These are phyloP conservation scores for Steatornis caripensis DNA, from an alignment of 2,113 vertebrate genomes.

Conservation along the genomic window DNA sequence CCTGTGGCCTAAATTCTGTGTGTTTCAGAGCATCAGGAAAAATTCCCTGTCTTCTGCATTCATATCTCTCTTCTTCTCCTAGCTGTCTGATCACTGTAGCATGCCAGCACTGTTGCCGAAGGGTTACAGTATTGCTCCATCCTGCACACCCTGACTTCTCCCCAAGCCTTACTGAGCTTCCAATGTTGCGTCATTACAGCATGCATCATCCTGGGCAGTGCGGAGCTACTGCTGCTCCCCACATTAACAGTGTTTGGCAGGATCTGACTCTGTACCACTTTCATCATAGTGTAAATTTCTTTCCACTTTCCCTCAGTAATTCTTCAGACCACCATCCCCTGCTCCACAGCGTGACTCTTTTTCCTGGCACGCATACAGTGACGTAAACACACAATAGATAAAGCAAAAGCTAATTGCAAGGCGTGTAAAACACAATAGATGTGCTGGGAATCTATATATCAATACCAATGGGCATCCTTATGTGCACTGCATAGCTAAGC, in stretches of 20 bases:
- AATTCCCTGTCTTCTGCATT: not conserved
- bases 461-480: not conserved
- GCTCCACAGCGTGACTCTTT: not conserved
- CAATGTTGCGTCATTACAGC: not conserved
- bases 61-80: not conserved
- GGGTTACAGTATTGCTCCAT: not conserved
- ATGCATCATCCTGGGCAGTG: not conserved
- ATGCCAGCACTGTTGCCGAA: not conserved
- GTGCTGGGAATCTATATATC: not conserved
- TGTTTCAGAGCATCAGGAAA: not conserved
- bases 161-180: not conserved
- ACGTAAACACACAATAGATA: not conserved
- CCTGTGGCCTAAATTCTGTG: not conserved
- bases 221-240: not conserved
- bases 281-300: not conserved
- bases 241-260: not conserved
- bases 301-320: not conserved
- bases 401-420: not conserved
- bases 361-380: not conserved
- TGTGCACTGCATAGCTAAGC: not conserved
- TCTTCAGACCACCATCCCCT: not conserved
- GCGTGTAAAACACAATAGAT: not conserved
- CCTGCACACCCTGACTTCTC: not conserved
- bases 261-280: not conserved
- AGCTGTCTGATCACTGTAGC: not conserved